Evolutionary conservation across 2,797 vertebrate species (phyloP), one percentile per base, ranked within the genome.

Genomic region (Gadopsis marmoratus): DNA sequence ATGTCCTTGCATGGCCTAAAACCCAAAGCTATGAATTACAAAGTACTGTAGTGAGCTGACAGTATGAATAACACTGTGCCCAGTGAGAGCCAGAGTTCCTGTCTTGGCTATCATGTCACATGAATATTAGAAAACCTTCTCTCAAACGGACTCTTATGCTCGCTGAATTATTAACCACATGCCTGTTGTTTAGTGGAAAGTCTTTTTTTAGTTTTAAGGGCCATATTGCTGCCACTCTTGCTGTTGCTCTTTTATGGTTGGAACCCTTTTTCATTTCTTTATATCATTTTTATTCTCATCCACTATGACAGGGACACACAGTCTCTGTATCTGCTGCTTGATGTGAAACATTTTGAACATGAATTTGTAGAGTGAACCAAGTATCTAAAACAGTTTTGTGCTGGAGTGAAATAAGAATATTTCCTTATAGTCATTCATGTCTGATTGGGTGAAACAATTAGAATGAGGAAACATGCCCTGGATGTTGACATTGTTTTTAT

Each of bases 41-140:
- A 87, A 93, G 79, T 47, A 63, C 68, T 26, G 59, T 59, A 51
- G 68, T 71, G 72, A 55, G n/a, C 58, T 89, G 77, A 56, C 81
- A 64, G 88, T 90, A 79, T 92, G 90, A 93, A 88, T 93, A 91
- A 89, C 90, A 89, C 41, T 43, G 71, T 45, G 72, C 82, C 79
- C 85, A 76, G 71, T 55, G 91, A 91, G 91, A 90, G 89, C 76
- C 78, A 71, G 85, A 86, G 64, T 88, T 92, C 84, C 89, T 89
- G 83, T 89, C 89, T 90, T 83, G 86, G 86, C 89, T 85, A 94
- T 92, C 90, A 92, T 93, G 90, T 93, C 86, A 83, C 91, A 94
- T 94, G 79, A 93, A 94, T 95, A 94, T 94, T 92, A 89, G 87
- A 95, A 86, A 82, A 73, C 47, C 81, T 75, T 77, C 74, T 89